phyloP scores from a whole-genome alignment of 1,140 invertebrate genomes.

The Trigoniulus corallinus region DNA sequence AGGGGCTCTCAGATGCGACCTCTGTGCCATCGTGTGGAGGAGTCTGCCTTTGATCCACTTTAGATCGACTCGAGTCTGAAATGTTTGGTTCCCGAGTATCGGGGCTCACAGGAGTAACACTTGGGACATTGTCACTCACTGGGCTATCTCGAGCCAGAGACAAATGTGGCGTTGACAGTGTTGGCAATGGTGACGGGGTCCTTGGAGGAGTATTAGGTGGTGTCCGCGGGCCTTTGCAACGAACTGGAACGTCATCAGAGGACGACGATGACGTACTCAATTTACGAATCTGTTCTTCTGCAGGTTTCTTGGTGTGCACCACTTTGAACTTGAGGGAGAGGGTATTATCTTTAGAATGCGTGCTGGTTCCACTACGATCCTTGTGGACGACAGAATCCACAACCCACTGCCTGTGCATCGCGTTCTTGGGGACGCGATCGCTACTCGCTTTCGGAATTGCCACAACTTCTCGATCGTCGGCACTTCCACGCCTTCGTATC shows the following conservation, averaged over 20 bases:
- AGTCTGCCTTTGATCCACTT: background rate
- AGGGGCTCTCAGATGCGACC: conserved; percentile 4
- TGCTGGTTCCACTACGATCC: conserved; percentile 2
- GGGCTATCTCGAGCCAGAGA: background rate
- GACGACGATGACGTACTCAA: background rate
- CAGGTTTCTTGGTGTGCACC: background rate
- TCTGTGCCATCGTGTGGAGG: background rate
- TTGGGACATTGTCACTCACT: background rate
- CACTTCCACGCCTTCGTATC: conserved; percentile 48
- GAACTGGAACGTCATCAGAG: background rate
- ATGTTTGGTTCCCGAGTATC: background rate
- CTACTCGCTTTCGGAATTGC: background rate
- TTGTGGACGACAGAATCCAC: conserved; percentile 9
- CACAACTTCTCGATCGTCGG: conserved; percentile 42
- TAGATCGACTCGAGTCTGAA: background rate
- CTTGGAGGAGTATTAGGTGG: conserved; percentile 20
- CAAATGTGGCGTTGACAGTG: background rate
- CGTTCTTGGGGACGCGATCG: background rate
- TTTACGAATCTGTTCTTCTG: conserved; percentile 4
- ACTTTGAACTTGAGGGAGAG: conserved; percentile 9
- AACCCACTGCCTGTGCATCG: conserved; percentile 9
- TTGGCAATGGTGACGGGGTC: conserved; percentile 15
- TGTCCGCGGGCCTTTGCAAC: conserved; percentile 13
- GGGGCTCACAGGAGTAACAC: background rate
- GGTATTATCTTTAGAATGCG: conserved; percentile 1